phyloP scores from a whole-genome alignment of 1,140 invertebrate genomes.

The Campoletis sonorensis region DNA sequence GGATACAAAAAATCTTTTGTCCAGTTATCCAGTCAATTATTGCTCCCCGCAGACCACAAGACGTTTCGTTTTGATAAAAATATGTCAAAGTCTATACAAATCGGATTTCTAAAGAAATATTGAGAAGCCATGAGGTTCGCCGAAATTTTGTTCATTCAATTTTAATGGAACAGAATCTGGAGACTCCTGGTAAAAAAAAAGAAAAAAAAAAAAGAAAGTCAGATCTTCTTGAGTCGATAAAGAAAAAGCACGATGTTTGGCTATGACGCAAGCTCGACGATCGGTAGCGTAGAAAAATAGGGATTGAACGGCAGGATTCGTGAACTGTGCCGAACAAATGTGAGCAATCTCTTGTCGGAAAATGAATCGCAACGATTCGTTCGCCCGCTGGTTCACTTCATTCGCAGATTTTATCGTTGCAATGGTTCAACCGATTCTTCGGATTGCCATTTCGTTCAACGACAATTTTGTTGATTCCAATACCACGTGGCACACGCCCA shows the following conservation, averaged over 20 bases:
- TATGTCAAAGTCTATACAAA: not conserved
- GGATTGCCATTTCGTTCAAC: conserved; percentile 23
- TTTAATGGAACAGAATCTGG: conserved; percentile 8
- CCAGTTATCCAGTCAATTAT: conserved; percentile 9
- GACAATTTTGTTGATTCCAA: conserved; percentile 44
- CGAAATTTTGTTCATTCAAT: not conserved
- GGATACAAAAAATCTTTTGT: not conserved
- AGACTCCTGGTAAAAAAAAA: not conserved
- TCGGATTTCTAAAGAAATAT: not conserved
- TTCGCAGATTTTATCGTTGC: conserved; percentile 39
- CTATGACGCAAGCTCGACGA: conserved; percentile 13
- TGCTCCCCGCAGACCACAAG: not conserved
- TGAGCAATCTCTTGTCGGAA: conserved; percentile 45
- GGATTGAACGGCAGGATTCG: conserved; percentile 36
- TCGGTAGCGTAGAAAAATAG: conserved; percentile 36
- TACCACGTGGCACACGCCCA: conserved; percentile 1
- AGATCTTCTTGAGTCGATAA: conserved; percentile 32
- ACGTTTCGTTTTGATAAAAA: not conserved
- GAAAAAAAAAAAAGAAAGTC: not conserved
- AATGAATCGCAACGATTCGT: conserved; percentile 43
- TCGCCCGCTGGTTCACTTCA: conserved; percentile 39
- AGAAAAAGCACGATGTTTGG: conserved; percentile 30
- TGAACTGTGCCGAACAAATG: conserved; percentile 44
- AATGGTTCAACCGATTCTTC: conserved; percentile 18
- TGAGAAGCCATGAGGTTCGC: not conserved